These are phyloP conservation scores for Lepidurus arcticus DNA, from an alignment of 1,140 invertebrate genomes.

Conservation along the genomic window DNA sequence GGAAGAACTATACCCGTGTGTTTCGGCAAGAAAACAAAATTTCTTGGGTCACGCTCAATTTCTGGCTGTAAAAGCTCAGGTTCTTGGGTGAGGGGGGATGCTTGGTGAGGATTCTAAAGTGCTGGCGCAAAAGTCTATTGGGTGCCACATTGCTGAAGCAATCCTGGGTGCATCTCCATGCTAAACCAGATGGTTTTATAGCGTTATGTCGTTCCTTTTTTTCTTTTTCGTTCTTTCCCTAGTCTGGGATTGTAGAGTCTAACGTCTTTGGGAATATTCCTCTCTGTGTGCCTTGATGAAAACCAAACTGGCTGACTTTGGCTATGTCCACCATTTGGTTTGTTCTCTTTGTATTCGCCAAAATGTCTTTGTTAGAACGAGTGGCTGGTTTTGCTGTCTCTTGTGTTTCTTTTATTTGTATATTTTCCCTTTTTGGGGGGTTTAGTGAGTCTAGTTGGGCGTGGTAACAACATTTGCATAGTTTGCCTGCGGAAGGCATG, in stretches of 20 bases:
- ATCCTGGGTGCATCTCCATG: background rate
- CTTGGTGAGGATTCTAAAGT: background rate
- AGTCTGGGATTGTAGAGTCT: no score
- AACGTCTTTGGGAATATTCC: no score
- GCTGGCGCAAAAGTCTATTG: slow-evolving; percentile 17
- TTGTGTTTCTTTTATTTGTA: background rate
- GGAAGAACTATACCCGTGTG: background rate
- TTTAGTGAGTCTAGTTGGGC: background rate
- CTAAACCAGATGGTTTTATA: background rate
- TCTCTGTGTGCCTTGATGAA: no score
- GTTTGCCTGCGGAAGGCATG: background rate
- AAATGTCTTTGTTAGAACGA: background rate
- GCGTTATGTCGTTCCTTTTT: background rate
- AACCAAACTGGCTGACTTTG: no score
- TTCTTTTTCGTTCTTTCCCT: no score
- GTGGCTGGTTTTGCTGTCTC: background rate
- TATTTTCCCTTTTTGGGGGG: background rate
- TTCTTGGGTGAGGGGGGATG: background rate
- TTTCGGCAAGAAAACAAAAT: background rate
- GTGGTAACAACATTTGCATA: slow-evolving; percentile 11
- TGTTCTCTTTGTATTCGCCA: background rate
- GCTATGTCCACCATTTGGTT: no score
- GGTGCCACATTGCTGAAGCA: slow-evolving; percentile 2
- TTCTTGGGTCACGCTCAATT: background rate
- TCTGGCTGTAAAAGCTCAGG: slow-evolving; percentile 18